phyloP scores from a whole-genome alignment of 2,888 invertebrate genomes.

The Andrena dorsata region DNA sequence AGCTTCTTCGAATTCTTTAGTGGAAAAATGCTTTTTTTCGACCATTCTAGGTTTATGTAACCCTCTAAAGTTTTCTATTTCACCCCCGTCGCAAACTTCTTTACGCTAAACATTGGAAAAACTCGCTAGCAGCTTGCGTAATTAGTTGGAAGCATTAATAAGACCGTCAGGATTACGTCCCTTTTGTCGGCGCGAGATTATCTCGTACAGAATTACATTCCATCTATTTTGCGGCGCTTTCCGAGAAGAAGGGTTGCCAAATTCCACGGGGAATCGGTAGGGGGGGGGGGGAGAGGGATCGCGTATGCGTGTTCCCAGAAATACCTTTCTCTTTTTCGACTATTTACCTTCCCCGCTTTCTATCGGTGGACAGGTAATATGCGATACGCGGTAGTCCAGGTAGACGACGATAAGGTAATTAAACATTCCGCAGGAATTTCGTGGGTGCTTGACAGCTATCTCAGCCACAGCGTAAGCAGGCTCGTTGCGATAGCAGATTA shows the following conservation, averaged over 20 bases:
- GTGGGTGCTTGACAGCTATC: conserved; percentile 54
- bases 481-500: conserved; percentile 40
- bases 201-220: conserved; percentile 29
- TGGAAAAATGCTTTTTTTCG: no score
- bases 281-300: conserved; percentile 36
- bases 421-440: conserved; percentile 64
- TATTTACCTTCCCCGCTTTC: conserved; percentile 58
- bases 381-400: conserved; percentile 53
- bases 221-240: conserved; percentile 33
- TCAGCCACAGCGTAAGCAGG: conserved; percentile 32
- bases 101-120: no score
- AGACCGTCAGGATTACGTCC: conserved; percentile 4
- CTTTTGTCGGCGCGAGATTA: conserved; percentile 35
- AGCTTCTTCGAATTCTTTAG: no score
- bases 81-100: no score
- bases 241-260: conserved; percentile 60
- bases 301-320: conserved; percentile 49
- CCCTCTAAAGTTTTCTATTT: no score
- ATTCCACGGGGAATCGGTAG: conserved; percentile 49
- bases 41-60: no score
- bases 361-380: conserved; percentile 59
- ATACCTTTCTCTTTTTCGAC: conserved; percentile 23
- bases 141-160: conserved; percentile 9
- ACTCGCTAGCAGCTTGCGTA: neutral
- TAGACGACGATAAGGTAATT: conserved; percentile 69